phyloP scores from a whole-genome alignment of 2,888 invertebrate genomes.

The Plebejus argus region DNA sequence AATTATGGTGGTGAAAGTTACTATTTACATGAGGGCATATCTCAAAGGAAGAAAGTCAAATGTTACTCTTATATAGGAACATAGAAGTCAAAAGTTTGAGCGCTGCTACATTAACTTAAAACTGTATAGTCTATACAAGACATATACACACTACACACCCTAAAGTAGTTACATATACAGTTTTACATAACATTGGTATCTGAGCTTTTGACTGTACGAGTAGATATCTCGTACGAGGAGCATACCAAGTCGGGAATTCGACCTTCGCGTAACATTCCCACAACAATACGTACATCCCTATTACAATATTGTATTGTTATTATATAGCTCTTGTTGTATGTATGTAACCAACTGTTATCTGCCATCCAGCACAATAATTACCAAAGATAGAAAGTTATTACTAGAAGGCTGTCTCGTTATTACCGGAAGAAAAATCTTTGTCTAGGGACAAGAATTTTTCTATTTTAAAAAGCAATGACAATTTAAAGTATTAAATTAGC shows the following conservation, averaged over 20 bases:
- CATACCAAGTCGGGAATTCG: neutral
- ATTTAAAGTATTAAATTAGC: too few species aligned
- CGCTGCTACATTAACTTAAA: too few species aligned
- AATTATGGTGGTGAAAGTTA: too few species aligned
- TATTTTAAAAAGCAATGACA: too few species aligned
- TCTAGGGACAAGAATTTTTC: too few species aligned
- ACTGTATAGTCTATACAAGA: too few species aligned
- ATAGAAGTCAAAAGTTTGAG: too few species aligned
- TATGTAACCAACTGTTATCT: neutral
- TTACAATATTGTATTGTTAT: neutral
- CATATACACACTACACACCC: too few species aligned
- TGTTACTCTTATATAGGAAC: too few species aligned
- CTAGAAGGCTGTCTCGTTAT: neutral
- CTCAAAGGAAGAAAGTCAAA: too few species aligned
- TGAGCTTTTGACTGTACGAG: neutral
- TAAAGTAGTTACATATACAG: too few species aligned
- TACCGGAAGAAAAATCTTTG: neutral
- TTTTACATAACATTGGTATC: neutral
- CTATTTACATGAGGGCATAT: too few species aligned
- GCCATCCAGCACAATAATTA: neutral
- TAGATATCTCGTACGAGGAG: neutral
- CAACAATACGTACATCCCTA: neutral
- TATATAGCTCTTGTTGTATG: neutral
- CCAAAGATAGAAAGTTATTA: neutral
- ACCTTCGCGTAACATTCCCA: neutral